Conservation (phyloP, 1,140 invertebrate species). For the Drosophila navojoa region DNA sequence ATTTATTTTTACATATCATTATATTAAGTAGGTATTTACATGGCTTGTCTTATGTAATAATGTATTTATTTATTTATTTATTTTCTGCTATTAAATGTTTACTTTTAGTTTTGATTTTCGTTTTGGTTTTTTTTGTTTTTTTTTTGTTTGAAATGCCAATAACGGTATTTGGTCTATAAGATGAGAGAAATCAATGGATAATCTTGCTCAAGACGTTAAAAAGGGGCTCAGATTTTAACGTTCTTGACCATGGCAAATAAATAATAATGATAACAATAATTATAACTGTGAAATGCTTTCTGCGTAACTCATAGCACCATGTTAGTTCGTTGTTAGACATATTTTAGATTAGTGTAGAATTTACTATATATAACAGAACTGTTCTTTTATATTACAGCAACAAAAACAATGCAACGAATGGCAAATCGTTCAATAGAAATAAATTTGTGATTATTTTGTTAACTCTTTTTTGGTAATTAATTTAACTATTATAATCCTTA, state of each 20-base stretch:
- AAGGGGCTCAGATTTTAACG: slow-evolving; percentile 83
- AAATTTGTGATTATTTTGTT: slow-evolving; percentile 49
- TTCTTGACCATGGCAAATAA: slow-evolving; percentile 50
- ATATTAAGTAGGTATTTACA: slow-evolving; percentile 57
- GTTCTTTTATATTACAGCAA: slow-evolving; percentile 30
- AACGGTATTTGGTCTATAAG: slow-evolving; percentile 31
- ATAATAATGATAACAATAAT: slow-evolving; percentile 1
- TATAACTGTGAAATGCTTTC: slow-evolving; percentile 30
- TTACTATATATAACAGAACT: slow-evolving; percentile 10
- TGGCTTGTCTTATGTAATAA: slow-evolving; percentile 38
- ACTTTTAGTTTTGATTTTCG: slow-evolving; percentile 10
- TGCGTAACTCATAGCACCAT: slow-evolving; percentile 80
- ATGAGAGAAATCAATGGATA: slow-evolving; percentile 19
- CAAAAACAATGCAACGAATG: slow-evolving; percentile 10
- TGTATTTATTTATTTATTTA: slow-evolving; percentile 49
- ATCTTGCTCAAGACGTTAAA: slow-evolving; percentile 70
- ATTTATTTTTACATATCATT: slow-evolving; percentile 35
- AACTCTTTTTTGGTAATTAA: slow-evolving; percentile 60
- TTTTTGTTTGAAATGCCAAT: neutral
- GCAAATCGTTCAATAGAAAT: neutral
- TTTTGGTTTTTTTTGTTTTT: slow-evolving; percentile 1
- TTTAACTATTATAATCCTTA: slow-evolving; percentile 40
- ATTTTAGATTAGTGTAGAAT: slow-evolving; percentile 22
- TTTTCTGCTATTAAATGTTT: slow-evolving; percentile 5
- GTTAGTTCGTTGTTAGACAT: slow-evolving; percentile 79